Conservation (phyloP, 2,797 vertebrate genomes). For the Eidolon dupreanum region DNA sequence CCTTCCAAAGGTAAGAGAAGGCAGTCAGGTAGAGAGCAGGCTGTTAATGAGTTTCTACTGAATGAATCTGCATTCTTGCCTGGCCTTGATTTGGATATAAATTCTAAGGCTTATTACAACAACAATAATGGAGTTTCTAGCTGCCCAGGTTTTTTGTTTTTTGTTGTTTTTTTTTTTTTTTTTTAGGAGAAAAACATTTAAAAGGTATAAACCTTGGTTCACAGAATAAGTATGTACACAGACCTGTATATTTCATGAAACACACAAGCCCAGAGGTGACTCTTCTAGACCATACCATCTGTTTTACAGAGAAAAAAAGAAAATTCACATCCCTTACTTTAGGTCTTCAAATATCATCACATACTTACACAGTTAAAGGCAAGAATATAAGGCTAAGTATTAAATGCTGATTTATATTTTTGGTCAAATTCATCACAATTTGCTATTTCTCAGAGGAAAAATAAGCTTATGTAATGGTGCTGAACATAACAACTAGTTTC, state of each 20-base stretch:
- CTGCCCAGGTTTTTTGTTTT: too few species aligned
- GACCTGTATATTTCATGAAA: not conserved
- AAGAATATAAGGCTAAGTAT: not conserved
- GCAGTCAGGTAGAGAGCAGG: not conserved
- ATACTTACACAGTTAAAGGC: not conserved
- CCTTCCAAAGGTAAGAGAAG: not conserved
- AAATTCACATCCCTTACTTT: not conserved
- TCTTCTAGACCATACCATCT: not conserved
- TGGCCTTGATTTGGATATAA: not conserved
- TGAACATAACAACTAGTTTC: not conserved
- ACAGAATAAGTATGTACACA: not conserved
- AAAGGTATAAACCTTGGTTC: not conserved
- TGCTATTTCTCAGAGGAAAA: slow-evolving; percentile 13
- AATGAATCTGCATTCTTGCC: not conserved
- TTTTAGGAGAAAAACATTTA: not conserved
- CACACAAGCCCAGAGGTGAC: not conserved
- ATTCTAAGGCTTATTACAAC: not conserved
- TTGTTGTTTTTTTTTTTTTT: not conserved
- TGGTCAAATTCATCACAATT: not conserved
- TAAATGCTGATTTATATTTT: not conserved
- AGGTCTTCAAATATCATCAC: not conserved
- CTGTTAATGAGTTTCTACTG: not conserved
- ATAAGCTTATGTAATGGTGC: not conserved
- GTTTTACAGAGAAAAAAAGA: not conserved
- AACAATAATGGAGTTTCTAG: not conserved